Percentiles rank a stretch among this genome's conserved stretches.
Evolutionary conservation across 2,797 vertebrate species (phyloP).

Genomic region (Phalloptychus januarius): DNA sequence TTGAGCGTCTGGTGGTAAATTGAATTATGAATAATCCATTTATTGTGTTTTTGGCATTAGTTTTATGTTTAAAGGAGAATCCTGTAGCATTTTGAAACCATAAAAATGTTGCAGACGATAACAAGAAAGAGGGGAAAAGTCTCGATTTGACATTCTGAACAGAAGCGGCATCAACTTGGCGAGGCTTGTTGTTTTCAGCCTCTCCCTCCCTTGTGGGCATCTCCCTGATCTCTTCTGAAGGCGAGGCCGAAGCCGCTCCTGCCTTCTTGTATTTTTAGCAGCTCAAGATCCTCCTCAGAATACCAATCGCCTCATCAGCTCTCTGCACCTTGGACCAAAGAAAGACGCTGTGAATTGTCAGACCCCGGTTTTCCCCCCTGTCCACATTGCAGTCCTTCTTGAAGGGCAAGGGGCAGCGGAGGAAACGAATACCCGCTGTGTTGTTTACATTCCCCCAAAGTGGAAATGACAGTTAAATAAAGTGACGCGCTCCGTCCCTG

Average conservation of each 20-base stretch:
- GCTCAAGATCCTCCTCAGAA: conserved; percentile 64
- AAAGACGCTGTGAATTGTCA: conserved; percentile 60
- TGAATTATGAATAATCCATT: neutral
- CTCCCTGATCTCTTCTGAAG: conserved; percentile 49
- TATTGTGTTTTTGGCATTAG: neutral
- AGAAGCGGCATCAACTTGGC: conserved; percentile 37
- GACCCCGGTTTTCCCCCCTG: conserved; percentile 37
- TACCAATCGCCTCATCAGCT: conserved; percentile 63
- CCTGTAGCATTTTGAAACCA: neutral
- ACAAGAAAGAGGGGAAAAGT: neutral
- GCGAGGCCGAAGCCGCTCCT: conserved; percentile 46
- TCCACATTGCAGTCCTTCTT: conserved; percentile 68
- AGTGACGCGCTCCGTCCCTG: conserved; percentile 40
- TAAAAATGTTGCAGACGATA: neutral
- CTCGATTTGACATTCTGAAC: conserved; percentile 11
- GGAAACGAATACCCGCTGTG: conserved; percentile 63
- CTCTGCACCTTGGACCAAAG: conserved; percentile 29
- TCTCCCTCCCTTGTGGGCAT: conserved; percentile 52
- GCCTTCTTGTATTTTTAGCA: conserved; percentile 70
- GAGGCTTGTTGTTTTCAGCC: conserved; percentile 40
- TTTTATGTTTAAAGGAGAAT: neutral
- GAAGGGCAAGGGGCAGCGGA: conserved; percentile 48
- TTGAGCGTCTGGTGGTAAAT: neutral
- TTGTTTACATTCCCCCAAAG: conserved; percentile 58
- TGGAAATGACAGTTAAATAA: conserved; percentile 65